Evolutionary conservation across 1,140 invertebrate genomes (phyloP), one percentile per base, ranked within the genome.

Genomic region (Helicoverpa armigera): DNA sequence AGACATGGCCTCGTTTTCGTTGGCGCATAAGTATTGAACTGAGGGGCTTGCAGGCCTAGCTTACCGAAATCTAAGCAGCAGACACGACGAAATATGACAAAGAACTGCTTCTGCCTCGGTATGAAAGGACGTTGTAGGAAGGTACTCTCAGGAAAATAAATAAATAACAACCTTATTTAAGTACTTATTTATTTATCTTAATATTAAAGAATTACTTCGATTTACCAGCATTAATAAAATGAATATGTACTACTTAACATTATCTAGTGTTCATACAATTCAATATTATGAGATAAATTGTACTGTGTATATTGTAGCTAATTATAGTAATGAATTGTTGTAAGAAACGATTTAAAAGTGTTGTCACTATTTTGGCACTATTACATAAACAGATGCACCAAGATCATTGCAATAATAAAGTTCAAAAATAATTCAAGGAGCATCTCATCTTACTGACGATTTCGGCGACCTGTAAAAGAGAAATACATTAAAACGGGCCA

Each of bases 301-400:
- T 88, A 87, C 85, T 87, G 81, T 87, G 31, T 83, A 89, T 76
- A 87, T 83, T 85, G 86, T 82, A 84, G 83, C 88, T 89, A 92
- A 85, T 73, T 86, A 84, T 80, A 83, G 76, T 65, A 69, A 82
- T 63, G 74, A 85, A 79, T 89, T 84, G 77, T 85, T 48, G 51
- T 84, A 87, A 82, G 74, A 88, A 86, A 84, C 73, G 79, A 83
- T 84, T 86, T 76, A 86, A 83, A 83, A 82, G 70, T 60, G 74
- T 82, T 51, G 81, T 80, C 80, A 85, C 89, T 90, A 90, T 88
- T 90, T 94, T 91, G 91, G 91, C 91, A 91, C 91, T 93, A 91
- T 89, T 88, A 91, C 82, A 84, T 88, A 89, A 92, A 88, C 85
- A 82, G 89, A 89, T 84, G 86, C 90, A 90, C 87, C 85, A 85